These are phyloP conservation scores for Podarcis siculus DNA, from an alignment of 2,797 vertebrate species.

Conservation along the genomic window DNA sequence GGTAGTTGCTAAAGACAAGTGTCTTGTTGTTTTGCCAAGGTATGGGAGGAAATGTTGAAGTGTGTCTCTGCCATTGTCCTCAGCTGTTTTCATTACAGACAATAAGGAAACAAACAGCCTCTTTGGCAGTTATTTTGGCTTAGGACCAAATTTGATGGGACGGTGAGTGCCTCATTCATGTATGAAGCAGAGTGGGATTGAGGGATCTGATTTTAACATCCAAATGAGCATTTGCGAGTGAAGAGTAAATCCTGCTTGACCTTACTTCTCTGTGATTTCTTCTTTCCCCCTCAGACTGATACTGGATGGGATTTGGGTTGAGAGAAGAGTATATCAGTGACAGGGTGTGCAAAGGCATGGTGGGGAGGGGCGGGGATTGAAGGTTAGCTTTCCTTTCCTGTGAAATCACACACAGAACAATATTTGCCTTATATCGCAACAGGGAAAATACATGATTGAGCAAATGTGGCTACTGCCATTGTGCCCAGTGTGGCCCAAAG, in stretches of 20 bases:
- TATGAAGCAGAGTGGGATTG: too few relatives aligned
- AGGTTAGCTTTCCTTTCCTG: not conserved
- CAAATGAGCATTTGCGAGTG: not conserved
- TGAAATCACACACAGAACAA: not conserved
- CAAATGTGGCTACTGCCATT: not conserved
- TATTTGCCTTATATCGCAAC: not conserved
- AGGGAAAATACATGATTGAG: not conserved
- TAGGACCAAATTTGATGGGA: not conserved
- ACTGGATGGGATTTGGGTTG: not conserved
- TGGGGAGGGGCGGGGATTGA: not conserved
- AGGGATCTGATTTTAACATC: not conserved
- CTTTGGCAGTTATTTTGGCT: slow-evolving; percentile 1
- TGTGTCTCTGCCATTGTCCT: slow-evolving; percentile 15
- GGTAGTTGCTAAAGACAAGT: not conserved
- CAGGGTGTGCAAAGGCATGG: not conserved
- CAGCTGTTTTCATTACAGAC: slow-evolving; percentile 7
- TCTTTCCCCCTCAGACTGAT: not conserved
- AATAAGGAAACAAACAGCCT: not conserved
- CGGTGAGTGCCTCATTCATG: not conserved
- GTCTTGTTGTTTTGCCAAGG: slow-evolving; percentile 12
- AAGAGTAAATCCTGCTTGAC: not conserved
- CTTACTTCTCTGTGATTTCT: not conserved
- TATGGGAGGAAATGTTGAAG: slow-evolving; percentile 27
- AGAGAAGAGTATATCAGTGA: not conserved
- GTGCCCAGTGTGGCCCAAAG: not conserved